Conservation (phyloP, 2,113 vertebrate genomes). For the Mesoclemmys tuberculata region DNA sequence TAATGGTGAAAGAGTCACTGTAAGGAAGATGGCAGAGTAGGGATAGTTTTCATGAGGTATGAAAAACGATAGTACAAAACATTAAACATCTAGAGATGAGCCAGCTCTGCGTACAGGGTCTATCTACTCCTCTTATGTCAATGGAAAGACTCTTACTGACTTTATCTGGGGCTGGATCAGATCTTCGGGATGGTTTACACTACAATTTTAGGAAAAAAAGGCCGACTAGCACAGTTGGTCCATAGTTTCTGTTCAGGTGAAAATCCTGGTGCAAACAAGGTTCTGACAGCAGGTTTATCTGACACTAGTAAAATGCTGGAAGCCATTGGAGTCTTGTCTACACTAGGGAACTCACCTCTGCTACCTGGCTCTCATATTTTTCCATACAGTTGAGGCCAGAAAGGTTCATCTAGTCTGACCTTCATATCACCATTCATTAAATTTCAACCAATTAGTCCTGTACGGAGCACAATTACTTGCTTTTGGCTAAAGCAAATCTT, state of each 20-base stretch:
- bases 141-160: background rate
- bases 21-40: constrained; percentile 19
- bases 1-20: background rate
- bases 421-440: too few species aligned
- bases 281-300: too few species aligned
- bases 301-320: too few species aligned
- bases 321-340: too few species aligned
- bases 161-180: background rate
- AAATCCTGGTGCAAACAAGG: background rate
- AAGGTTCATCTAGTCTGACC: too few species aligned
- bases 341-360: too few species aligned
- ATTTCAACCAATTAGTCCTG: too few species aligned
- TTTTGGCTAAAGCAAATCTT: too few species aligned
- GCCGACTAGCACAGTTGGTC: background rate
- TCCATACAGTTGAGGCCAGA: too few species aligned
- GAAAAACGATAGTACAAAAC: constrained; percentile 35
- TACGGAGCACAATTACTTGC: too few species aligned
- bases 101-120: too few species aligned
- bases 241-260: background rate
- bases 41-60: background rate
- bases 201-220: background rate
- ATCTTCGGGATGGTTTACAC: constrained; percentile 5
- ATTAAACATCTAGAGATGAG: constrained; percentile 13
- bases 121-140: background rate
- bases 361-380: too few species aligned